Conservation (phyloP, 2,113 vertebrate genomes). For the Takifugu flavidus region DNA sequence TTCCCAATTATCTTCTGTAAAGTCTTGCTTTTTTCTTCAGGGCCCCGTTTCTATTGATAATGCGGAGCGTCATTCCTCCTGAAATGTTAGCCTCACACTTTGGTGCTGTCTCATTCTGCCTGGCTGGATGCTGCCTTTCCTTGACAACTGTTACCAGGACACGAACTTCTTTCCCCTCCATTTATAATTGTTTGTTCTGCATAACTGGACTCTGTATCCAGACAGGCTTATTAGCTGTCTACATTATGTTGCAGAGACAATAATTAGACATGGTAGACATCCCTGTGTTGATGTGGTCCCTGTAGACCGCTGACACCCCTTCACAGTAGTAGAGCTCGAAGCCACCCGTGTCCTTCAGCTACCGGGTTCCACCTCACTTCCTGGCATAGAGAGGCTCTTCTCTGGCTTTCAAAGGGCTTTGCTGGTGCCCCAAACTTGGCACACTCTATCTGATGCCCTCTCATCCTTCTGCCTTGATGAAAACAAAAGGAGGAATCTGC, state of each 20-base stretch:
- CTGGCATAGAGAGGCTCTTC: slow-evolving; percentile 18
- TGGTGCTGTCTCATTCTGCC: slow-evolving; percentile 19
- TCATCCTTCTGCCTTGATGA: slow-evolving; percentile 30
- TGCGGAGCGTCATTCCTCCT: neutral
- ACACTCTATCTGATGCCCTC: slow-evolving; percentile 22
- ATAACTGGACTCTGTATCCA: slow-evolving; percentile 44
- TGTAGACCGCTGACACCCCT: slow-evolving; percentile 30
- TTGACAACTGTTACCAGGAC: slow-evolving; percentile 20
- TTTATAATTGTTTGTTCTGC: slow-evolving; percentile 10
- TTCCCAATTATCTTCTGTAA: slow-evolving; percentile 10
- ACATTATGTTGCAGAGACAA: slow-evolving; percentile 31
- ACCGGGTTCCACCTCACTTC: slow-evolving; percentile 39
- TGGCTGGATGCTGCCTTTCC: slow-evolving; percentile 14
- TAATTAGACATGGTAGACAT: slow-evolving; percentile 48
- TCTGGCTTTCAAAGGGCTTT: slow-evolving; percentile 51
- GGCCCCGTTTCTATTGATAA: neutral
- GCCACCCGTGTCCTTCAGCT: slow-evolving; percentile 40
- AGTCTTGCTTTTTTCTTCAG: neutral
- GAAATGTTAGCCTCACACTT: slow-evolving; percentile 15
- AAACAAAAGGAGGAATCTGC: slow-evolving; percentile 45
- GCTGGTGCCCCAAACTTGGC: slow-evolving; percentile 22
- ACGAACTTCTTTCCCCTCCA: slow-evolving; percentile 13
- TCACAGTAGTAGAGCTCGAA: slow-evolving; percentile 14
- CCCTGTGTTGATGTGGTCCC: slow-evolving; percentile 31
- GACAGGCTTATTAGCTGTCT: slow-evolving; percentile 31